phyloP scores from a whole-genome alignment of 2,113 vertebrate species.

The Leucopternis melanops region DNA sequence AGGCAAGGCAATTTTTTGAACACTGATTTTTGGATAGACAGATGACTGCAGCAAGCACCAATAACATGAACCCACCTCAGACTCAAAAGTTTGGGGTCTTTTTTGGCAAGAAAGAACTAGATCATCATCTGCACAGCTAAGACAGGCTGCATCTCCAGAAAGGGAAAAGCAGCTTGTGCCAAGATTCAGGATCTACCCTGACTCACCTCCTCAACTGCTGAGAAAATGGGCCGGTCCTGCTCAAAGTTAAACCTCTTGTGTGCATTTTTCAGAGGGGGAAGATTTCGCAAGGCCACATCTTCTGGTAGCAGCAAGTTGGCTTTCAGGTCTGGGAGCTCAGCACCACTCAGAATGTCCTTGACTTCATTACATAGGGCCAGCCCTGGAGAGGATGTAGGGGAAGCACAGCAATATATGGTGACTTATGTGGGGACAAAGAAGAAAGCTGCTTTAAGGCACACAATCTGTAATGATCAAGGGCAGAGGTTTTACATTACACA shows the following conservation, averaged over 20 bases:
- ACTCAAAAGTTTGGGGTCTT: too few relatives aligned
- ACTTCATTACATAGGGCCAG: conserved; percentile 79
- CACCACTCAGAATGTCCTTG: conserved; percentile 73
- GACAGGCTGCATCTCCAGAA: neutral
- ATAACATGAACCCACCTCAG: neutral
- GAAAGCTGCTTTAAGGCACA: neutral
- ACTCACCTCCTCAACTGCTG: conserved; percentile 84
- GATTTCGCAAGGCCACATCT: conserved; percentile 85
- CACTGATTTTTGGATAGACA: neutral
- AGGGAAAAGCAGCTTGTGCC: neutral
- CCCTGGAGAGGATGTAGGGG: conserved; percentile 62
- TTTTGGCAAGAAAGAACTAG: neutral
- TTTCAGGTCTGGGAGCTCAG: conserved; percentile 81
- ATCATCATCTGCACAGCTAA: too few relatives aligned
- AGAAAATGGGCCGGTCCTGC: conserved; percentile 75
- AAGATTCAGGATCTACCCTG: neutral
- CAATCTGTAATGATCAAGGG: fast-evolving
- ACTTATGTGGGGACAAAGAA: neutral
- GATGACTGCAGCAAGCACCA: neutral
- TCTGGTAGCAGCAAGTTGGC: conserved; percentile 86
- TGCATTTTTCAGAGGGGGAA: conserved; percentile 83
- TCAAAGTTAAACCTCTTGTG: conserved; percentile 85
- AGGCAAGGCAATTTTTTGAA: neutral
- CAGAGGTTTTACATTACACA: neutral
- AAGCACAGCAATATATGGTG: neutral